phyloP scores from a whole-genome alignment of 37 sponge, comb jelly and placozoan genomes.

The Agelas oroides region DNA sequence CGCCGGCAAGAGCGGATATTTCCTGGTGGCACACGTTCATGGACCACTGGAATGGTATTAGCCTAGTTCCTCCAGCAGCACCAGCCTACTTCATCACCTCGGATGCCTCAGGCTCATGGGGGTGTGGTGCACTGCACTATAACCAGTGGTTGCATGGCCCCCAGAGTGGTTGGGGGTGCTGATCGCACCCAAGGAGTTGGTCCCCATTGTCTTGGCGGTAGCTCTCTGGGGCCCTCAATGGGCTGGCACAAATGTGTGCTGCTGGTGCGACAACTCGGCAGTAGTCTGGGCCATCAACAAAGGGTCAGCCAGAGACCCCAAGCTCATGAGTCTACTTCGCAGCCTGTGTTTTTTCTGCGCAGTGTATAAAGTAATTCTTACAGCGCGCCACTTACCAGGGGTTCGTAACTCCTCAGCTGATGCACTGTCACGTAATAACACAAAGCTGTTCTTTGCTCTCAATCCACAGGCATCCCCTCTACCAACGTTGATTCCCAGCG shows the following conservation, averaged over 20 bases:
- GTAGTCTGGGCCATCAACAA: constrained; percentile 12
- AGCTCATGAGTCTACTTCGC: constrained; percentile 1
- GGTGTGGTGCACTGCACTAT: neutral
- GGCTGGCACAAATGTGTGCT: neutral
- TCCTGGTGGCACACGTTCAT: constrained; percentile 28
- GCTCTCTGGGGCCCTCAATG: constrained; percentile 29
- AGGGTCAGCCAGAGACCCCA: constrained; percentile 20
- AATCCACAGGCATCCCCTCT: neutral
- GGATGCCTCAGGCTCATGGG: constrained; percentile 30
- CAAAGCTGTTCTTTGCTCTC: neutral
- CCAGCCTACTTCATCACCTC: neutral
- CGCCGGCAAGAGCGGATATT: constrained; percentile 25
- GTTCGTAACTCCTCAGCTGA: constrained; percentile 29
- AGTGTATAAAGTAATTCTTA: neutral
- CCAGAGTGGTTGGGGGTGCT: neutral
- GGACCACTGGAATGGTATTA: constrained; percentile 25
- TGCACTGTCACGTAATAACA: constrained; percentile 39
- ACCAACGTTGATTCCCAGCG: neutral
- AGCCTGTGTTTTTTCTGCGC: neutral
- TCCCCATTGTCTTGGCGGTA: constrained; percentile 15
- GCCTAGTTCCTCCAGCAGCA: neutral
- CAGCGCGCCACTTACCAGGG: constrained; percentile 3
- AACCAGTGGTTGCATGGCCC: constrained; percentile 5
- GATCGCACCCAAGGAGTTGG: constrained; percentile 24
- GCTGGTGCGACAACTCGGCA: neutral